A percentile compares a stretch with the other conserved stretches of the same genome.
These are phyloP conservation scores for Neuroscelio doddi DNA, from an alignment of 2,888 invertebrate genomes.

Conservation along the genomic window DNA sequence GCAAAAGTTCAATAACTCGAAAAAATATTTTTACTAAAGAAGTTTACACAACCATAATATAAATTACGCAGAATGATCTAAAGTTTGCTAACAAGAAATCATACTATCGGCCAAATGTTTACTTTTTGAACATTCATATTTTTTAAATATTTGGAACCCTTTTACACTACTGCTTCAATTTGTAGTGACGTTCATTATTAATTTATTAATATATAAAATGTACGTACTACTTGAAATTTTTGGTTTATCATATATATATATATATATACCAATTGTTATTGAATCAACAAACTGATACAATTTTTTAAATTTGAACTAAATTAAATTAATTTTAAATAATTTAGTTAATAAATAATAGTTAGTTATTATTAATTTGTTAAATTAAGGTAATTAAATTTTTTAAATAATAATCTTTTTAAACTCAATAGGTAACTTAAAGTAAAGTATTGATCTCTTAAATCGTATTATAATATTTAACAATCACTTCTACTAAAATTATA, in stretches of 20 bases:
- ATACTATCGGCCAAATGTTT: no score
- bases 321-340: conserved; percentile 76
- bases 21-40: no score
- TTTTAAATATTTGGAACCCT: no score
- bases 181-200: conserved; percentile 88
- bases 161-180: no score
- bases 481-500: conserved; percentile 73
- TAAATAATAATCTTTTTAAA: conserved; percentile 79
- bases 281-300: conserved; percentile 75
- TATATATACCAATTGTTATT: conserved; percentile 83
- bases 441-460: conserved; percentile 81
- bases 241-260: no score
- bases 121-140: no score
- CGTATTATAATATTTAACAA: conserved; percentile 70
- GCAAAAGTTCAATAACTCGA: no score
- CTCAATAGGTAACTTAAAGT: conserved; percentile 14
- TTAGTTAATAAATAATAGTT: conserved; percentile 49
- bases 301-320: conserved; percentile 55
- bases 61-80: no score
- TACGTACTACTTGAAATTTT: no score
- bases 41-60: no score
- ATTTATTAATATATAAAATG: no score
- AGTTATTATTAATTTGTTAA: conserved; percentile 48
- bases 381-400: conserved; percentile 50
- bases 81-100: no score